Evolutionary conservation across 2,113 vertebrate genomes (phyloP), one percentile per base, ranked within the genome.

Genomic region (Oenanthe melanoleuca): DNA sequence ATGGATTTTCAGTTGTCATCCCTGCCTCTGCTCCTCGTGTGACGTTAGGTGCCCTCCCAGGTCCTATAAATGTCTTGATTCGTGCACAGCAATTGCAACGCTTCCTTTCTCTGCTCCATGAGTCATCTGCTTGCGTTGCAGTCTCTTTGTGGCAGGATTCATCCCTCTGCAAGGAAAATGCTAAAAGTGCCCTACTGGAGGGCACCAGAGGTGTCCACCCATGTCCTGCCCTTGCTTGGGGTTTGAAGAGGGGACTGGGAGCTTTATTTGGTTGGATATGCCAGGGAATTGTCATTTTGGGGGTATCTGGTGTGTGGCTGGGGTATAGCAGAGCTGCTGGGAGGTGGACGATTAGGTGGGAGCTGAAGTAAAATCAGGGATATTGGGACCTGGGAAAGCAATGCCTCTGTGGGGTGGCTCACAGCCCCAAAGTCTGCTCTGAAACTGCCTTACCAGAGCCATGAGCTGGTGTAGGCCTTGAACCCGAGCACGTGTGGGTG

Each of bases 121-220:
- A 95, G 47, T 95, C 95, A 94, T 94, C 95, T 92, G 89, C 91
- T 93, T 83, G 88, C 69, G 1, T 26, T 91, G 92, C 94, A 71
- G 61, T 84, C 83, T 60, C 52, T 94, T 80, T 71, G 83, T 63
- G 92, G 65, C 42, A 55, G 80, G 69, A 88, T 53, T 60, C 53
- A 11, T 71, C 80, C 80, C 56, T 81, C 87, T 23, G 37, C 19
- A 23, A 84, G 73, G 70, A 60, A 72, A 44, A 75, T 2, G 40
- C 25, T 5, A 4, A 5, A 24, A 34, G 60, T 23, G 20, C 40
- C 70, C 73, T 88, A 1, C n/a, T 19, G 40, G 70, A 75, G 89
- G 59, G 63, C 79, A 69, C 44, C 78, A 31, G 49, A 16, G 78
- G 28, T 72, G 49, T 9, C 69, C 77, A 56, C 25, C 4, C 0